Conservation (phyloP, 2,113 vertebrate species). For the Ginglymostoma cirratum region DNA sequence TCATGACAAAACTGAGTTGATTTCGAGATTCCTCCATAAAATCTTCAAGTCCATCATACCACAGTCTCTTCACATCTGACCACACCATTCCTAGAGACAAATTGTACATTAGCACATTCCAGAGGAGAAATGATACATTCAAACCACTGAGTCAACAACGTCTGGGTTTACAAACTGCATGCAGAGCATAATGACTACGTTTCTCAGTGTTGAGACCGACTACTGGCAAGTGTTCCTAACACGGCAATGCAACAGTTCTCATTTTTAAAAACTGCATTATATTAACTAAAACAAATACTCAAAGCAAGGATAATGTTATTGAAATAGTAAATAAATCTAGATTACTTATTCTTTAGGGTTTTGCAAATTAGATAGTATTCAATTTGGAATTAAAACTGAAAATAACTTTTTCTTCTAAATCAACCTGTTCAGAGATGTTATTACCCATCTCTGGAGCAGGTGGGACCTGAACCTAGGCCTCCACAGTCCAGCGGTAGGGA, state of each 20-base stretch:
- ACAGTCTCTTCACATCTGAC: slow-evolving; percentile 94
- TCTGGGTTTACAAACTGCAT: not conserved
- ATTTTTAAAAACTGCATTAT: not conserved
- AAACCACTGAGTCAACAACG: slow-evolving; percentile 30
- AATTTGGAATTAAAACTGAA: not conserved
- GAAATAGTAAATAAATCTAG: not conserved
- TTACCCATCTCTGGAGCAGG: too few relatives aligned
- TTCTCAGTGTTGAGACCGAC: not conserved
- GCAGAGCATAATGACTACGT: not conserved
- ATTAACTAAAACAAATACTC: not conserved
- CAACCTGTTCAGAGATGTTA: too few relatives aligned
- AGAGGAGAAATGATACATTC: not conserved
- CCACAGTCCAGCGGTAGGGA: too few relatives aligned
- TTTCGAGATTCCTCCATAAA: slow-evolving; percentile 95
- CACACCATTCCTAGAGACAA: slow-evolving; percentile 84
- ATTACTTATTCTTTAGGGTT: not conserved
- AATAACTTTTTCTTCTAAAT: not conserved
- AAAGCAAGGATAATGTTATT: not conserved
- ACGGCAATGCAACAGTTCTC: not conserved
- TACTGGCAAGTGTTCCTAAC: too few relatives aligned
- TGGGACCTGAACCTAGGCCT: too few relatives aligned
- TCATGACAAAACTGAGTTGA: slow-evolving; percentile 98
- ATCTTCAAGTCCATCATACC: slow-evolving; percentile 94
- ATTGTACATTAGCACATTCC: slow-evolving; percentile 35
- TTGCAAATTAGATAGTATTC: not conserved